Evolutionary conservation across 2,888 invertebrate genomes (phyloP).

Genomic region (Eilema caniola): DNA sequence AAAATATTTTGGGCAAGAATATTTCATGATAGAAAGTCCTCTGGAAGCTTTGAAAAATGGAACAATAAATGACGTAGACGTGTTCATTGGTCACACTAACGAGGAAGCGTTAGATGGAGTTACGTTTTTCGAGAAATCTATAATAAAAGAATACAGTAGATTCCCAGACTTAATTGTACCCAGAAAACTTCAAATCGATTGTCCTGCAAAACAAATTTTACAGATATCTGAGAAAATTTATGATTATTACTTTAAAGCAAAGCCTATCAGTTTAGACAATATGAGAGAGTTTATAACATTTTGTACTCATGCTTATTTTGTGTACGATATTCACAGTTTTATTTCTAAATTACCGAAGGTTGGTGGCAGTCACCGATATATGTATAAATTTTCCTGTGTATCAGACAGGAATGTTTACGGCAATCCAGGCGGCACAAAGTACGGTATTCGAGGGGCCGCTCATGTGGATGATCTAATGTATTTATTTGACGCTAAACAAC

Average conservation of each 20-base stretch:
- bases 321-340: conserved; percentile 25
- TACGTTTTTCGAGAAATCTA: conserved; percentile 26
- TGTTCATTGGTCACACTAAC: conserved; percentile 24
- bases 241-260: conserved; percentile 20
- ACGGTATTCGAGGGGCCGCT: conserved; percentile 60
- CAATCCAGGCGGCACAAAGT: conserved; percentile 50
- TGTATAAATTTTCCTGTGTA: conserved; percentile 62
- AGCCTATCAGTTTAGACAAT: conserved; percentile 16
- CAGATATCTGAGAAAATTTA: conserved; percentile 19
- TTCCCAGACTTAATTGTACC: conserved; percentile 30
- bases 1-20: conserved; percentile 28
- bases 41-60: background rate
- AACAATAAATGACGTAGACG: conserved; percentile 24
- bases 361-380: conserved; percentile 13
- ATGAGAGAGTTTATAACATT: conserved; percentile 20
- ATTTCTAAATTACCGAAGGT: conserved; percentile 32
- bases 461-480: conserved; percentile 73
- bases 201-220: conserved; percentile 17
- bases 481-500: conserved; percentile 60
- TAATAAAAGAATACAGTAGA: conserved; percentile 22
- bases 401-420: conserved; percentile 65
- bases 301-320: conserved; percentile 3
- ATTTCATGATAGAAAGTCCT: conserved; percentile 26
- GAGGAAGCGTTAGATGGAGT: conserved; percentile 66
- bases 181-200: conserved; percentile 21